Conservation (phyloP, 2,888 invertebrate species). For the Polyommatus iphigenia region DNA sequence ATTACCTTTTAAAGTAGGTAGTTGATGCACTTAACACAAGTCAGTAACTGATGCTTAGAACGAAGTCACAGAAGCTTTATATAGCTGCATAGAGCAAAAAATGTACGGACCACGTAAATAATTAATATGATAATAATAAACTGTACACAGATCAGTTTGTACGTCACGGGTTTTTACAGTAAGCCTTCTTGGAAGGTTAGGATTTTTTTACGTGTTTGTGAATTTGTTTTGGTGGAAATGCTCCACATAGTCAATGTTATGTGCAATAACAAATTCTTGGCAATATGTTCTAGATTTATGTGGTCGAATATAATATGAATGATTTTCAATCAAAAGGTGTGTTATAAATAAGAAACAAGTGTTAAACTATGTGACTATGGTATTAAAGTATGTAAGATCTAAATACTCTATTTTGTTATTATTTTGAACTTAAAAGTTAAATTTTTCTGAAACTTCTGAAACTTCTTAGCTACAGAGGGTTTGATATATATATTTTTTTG, state of each 20-base stretch:
- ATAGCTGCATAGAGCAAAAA: constrained; percentile 7
- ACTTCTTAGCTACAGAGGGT: too few relatives aligned
- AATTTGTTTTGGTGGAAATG: background rate
- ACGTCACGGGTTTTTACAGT: background rate
- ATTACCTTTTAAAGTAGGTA: background rate
- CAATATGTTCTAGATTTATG: background rate
- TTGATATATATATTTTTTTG: too few relatives aligned
- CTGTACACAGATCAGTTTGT: background rate
- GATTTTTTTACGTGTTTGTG: background rate
- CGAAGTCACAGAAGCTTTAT: background rate
- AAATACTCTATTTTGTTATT: too few relatives aligned
- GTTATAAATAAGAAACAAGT: too few relatives aligned
- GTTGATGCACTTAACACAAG: constrained; percentile 6
- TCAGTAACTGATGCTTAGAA: background rate
- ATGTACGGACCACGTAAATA: background rate
- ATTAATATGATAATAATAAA: background rate
- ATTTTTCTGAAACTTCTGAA: too few relatives aligned
- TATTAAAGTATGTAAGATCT: too few relatives aligned
- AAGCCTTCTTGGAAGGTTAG: background rate
- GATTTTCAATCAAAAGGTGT: too few relatives aligned
- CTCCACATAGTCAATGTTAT: background rate
- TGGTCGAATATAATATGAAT: too few relatives aligned
- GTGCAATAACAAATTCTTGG: background rate
- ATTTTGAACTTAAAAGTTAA: too few relatives aligned
- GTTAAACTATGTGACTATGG: too few relatives aligned